These are phyloP conservation scores for Leptinotarsa undecemlineata DNA, from an alignment of 1,140 invertebrate species.

Conservation along the genomic window DNA sequence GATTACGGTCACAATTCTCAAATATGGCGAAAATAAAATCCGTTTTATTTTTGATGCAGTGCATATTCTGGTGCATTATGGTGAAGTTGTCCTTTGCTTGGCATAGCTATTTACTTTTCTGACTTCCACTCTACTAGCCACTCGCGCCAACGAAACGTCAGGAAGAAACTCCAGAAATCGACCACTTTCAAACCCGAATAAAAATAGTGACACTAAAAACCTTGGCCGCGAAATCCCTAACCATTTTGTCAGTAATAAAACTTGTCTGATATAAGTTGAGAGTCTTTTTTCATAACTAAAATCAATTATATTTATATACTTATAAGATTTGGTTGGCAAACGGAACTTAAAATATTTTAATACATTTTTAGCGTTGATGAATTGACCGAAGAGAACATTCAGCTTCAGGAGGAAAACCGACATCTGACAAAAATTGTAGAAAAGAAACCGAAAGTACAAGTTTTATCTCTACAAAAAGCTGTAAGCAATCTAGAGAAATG, in stretches of 20 bases:
- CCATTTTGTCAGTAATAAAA: too few relatives aligned
- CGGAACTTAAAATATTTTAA: too few relatives aligned
- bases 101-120: constrained; percentile 1
- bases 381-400: constrained; percentile 43
- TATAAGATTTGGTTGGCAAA: too few relatives aligned
- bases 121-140: not conserved
- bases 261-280: too few relatives aligned
- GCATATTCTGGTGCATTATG: constrained; percentile 17
- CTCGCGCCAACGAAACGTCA: too few relatives aligned
- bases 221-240: too few relatives aligned
- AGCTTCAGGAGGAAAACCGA: constrained; percentile 40
- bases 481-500: constrained; percentile 55
- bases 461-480: constrained; percentile 49
- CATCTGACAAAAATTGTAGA: constrained; percentile 31
- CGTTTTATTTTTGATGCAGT: constrained; percentile 17
- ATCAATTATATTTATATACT: too few relatives aligned
- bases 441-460: constrained; percentile 41
- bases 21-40: not conserved
- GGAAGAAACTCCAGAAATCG: too few relatives aligned
- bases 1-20: not conserved
- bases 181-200: too few relatives aligned
- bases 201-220: too few relatives aligned
- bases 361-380: constrained; percentile 43
- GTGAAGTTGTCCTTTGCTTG: constrained; percentile 12
- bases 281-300: too few relatives aligned